Percentiles rank a stretch among this genome's conserved stretches.
phyloP scores from a whole-genome alignment of 2,797 vertebrate species.

The Danio albolineatus region DNA sequence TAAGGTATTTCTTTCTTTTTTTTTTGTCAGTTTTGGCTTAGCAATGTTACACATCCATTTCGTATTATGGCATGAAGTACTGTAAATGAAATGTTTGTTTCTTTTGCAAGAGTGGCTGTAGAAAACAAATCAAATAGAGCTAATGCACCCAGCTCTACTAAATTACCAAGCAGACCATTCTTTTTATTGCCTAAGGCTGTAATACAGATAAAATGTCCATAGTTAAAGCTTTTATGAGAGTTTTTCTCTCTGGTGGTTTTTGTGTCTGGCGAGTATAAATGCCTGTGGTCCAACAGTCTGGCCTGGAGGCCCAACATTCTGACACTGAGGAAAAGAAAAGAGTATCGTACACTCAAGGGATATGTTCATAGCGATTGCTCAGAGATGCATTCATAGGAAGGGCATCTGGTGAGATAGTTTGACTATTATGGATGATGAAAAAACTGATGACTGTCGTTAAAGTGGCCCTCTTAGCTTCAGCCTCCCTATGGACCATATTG shows the following conservation, averaged over 20 bases:
- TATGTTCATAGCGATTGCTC: slow-evolving; percentile 24
- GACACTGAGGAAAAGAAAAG: slow-evolving; percentile 32
- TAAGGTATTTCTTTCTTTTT: slow-evolving; percentile 26
- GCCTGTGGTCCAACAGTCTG: slow-evolving; percentile 29
- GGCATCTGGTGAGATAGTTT: slow-evolving; percentile 18
- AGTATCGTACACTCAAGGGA: slow-evolving; percentile 10
- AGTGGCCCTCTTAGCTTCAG: background rate
- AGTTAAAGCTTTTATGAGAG: slow-evolving; percentile 37
- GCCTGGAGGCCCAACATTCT: slow-evolving; percentile 27
- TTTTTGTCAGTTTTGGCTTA: background rate
- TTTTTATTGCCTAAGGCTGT: slow-evolving; percentile 22
- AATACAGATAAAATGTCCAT: slow-evolving; percentile 43
- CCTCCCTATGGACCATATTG: background rate
- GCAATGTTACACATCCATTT: slow-evolving; percentile 2
- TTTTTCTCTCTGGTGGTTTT: slow-evolving; percentile 33
- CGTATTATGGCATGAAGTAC: slow-evolving; percentile 24
- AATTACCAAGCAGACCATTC: slow-evolving; percentile 12
- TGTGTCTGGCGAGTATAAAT: slow-evolving; percentile 40
- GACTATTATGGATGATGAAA: slow-evolving; percentile 20
- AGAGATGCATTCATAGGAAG: slow-evolving; percentile 15
- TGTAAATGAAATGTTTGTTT: slow-evolving; percentile 40
- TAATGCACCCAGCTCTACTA: slow-evolving; percentile 31
- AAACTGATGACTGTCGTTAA: slow-evolving; percentile 1
- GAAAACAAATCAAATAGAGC: slow-evolving; percentile 31
- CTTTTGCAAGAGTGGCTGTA: slow-evolving; percentile 28